Base-by-base conservation (phyloP, 2,113 vertebrate species). In the Gymnocephalus cernua region DNA sequence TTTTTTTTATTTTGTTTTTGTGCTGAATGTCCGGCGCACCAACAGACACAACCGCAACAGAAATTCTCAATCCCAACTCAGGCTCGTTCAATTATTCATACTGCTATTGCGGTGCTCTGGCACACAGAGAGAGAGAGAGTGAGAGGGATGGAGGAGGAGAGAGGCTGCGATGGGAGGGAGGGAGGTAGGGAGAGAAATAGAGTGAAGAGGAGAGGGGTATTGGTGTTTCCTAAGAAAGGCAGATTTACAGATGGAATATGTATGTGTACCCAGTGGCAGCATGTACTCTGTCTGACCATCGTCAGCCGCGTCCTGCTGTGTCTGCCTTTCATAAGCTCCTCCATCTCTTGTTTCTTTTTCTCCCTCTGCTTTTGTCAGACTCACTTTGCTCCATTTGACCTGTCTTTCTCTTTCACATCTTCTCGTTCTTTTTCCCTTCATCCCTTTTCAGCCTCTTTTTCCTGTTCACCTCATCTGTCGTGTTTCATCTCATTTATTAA, bases 1-100 rank as follows among this genome's bases (percentile, higher is more conserved):
- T 15, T 58, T 41, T 72, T 79, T 71, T 79, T 61, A 45, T 84
- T 84, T 82, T 87, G 69, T 82, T 91, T 86, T 82, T 77, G 77
- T 87, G 48, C 69, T 50, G 73, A 86, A 80, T 44, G 62, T 63
- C 77, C 70, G 58, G 74, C 14, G 44, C 86, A 92, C 77, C 79
- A 61, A 83, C 85, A 86, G 82, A 91, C 89, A 85, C 87, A 83
- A 85, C 89, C 79, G 87, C 92, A 93, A 93, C 88, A 91, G 82
- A 92, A 92, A 92, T 90, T 89, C 91, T 92, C 87, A 77, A 83
- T 90, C 90, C 92, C 11, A 76, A 83, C 77, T 87, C 86, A 79
- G 82, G 80, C 88, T 67, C 14, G 58, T 93, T 94, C 90, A 94
- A 94, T 94, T 94, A 94, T 94, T 94, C 94, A 94, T 94, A 69